Base-by-base conservation (phyloP, 53 echinoderm and acorn worm genomes). In the Paelopatides confundens region DNA sequence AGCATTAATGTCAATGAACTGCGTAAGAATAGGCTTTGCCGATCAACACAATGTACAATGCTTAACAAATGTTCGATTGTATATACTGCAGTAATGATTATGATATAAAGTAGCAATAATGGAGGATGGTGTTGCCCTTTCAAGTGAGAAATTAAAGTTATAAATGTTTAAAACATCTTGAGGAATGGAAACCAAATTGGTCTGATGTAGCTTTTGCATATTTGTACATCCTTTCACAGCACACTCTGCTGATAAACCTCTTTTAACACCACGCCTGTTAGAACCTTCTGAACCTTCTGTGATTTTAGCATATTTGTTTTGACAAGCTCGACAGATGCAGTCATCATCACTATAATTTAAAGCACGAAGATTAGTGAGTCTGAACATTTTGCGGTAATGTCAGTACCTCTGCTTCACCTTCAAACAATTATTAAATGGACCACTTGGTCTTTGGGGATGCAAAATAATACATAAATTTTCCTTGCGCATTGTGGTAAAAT, bases 321-420 rank as follows among this genome's bases (percentile, higher is more conserved):
- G 36, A 36, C 76, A 76, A 27, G 47, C 47, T 36, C 35, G 24
- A 26, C 46, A 76, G n/a, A 76, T 47, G 18, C 76, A 76, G 36
- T 76, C 46, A 39, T 47, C 76, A 76, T 76, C 76, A 76, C 47
- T 76, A 23, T 21, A 39, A 35, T 37, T 37, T 15, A 76, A 21
- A 24, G 28, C 28, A 23, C 43, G 39, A 27, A 76, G 36, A 35
- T 39, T 37, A 36, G 17, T n/a, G 21, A 76, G 28, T n/a, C 17
- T 39, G 76, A 43, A 35, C 76, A 15, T 76, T 18, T 34, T 1
- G 18, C 18, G 76, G 11, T 21, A 43, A 14, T 2, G 39, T 37
- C 47, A 43, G 47, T 76, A 47, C 21, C 47, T 11, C 14, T 0
- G 18, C 36, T 47, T 39, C n/a, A 35, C n/a, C 26, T 76, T 47